These are phyloP conservation scores for Epsilonema sp. DNA, from an alignment of 2,888 invertebrate genomes.

Conservation along the genomic window DNA sequence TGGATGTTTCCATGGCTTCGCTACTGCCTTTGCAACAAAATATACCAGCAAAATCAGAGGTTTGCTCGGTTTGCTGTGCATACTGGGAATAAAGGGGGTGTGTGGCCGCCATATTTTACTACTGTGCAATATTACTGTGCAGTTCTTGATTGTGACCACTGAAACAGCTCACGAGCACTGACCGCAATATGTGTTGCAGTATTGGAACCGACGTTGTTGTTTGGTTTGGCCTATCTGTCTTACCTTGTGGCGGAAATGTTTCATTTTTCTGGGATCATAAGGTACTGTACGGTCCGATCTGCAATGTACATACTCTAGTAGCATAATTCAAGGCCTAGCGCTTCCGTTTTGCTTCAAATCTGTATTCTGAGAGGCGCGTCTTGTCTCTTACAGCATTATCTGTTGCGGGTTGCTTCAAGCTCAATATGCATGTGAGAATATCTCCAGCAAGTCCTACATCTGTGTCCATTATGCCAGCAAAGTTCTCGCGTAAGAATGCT, in stretches of 20 bases:
- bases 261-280: conserved; percentile 40
- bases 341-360: neutral
- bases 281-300: too few relatives aligned
- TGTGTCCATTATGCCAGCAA: conserved; percentile 39
- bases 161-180: neutral
- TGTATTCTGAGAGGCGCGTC: neutral
- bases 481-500: conserved; percentile 24
- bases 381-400: conserved; percentile 34
- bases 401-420: conserved; percentile 39
- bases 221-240: conserved; percentile 38
- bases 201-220: conserved; percentile 38
- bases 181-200: conserved; percentile 29
- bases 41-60: conserved; percentile 26
- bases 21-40: conserved; percentile 34
- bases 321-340: neutral
- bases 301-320: too few relatives aligned
- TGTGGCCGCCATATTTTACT: too few relatives aligned
- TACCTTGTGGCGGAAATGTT: conserved; percentile 39
- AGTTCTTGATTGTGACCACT: too few relatives aligned
- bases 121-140: too few relatives aligned
- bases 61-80: too few relatives aligned
- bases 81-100: too few relatives aligned
- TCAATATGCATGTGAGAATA: conserved; percentile 39
- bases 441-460: conserved; percentile 38
- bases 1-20: conserved; percentile 35